phyloP scores from a whole-genome alignment of 2,888 invertebrate genomes.

The Pelosia muscerda region DNA sequence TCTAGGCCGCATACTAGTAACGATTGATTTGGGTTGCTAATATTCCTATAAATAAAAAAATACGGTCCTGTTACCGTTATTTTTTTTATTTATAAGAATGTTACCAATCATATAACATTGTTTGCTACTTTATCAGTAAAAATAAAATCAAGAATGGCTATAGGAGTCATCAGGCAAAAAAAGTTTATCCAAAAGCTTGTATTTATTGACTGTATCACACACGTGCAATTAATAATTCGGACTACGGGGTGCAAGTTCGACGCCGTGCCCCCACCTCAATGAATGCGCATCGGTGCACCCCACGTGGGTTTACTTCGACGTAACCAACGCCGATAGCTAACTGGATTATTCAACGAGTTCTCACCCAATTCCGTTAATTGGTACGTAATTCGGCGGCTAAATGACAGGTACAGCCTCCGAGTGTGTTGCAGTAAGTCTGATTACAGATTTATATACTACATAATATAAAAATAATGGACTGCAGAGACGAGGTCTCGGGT shows the following conservation, averaged over 20 bases:
- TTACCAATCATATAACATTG: too few relatives aligned
- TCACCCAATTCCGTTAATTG: slow-evolving; percentile 58
- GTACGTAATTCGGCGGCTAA: slow-evolving; percentile 52
- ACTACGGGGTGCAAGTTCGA: slow-evolving; percentile 21
- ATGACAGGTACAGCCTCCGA: slow-evolving; percentile 45
- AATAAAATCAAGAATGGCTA: background rate
- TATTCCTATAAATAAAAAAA: too few relatives aligned
- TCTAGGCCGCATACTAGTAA: too few relatives aligned
- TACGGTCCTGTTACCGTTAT: too few relatives aligned
- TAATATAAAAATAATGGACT: too few relatives aligned
- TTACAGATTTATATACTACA: too few relatives aligned
- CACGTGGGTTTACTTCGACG: slow-evolving; percentile 45
- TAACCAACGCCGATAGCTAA: slow-evolving; percentile 52
- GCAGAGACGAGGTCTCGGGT: too few relatives aligned
- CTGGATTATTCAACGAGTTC: slow-evolving; percentile 57
- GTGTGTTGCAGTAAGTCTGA: slow-evolving; percentile 36
- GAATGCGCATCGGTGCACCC: slow-evolving; percentile 47
- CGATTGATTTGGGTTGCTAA: too few relatives aligned
- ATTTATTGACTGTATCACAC: background rate
- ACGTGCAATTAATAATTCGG: slow-evolving; percentile 10
- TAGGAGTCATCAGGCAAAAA: background rate
- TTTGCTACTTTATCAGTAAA: too few relatives aligned
- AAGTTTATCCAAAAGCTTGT: background rate
- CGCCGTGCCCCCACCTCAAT: slow-evolving; percentile 44
- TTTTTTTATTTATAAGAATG: too few relatives aligned